Evolutionary conservation across 2,888 invertebrate species (phyloP), one percentile per base, ranked within the genome.

Genomic region (Neoascia interrupta): DNA sequence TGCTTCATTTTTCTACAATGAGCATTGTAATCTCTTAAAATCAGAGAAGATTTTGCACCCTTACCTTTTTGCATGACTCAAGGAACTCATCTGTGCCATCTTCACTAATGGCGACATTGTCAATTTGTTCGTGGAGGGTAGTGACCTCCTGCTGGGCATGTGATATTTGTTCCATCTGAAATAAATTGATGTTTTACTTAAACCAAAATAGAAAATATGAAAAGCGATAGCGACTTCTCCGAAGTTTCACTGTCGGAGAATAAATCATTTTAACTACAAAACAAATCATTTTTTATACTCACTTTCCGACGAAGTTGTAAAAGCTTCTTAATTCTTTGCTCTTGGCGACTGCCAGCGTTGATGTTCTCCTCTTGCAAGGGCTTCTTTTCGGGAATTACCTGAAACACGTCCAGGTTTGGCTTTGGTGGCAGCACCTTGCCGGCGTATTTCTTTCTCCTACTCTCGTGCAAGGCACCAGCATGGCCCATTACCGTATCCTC

Each of bases 391-490:
- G 36, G 26, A 16, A 64, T 61, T 6, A 84, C 63, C 34, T 82
- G 61, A 56, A 84, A 84, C 8, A 72, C 81, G 0, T 70, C 54
- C 1, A 36, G 10, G 1, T 37, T 28, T n/a, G 82, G 83, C 15
- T 37, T 37, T 11, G 83, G 83, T n/a, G 82, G 66, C 3, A 81
- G 39, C 13, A 36, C 34, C 1, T 66, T 70, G n/a, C 73, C 58
- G 1, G 66, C 34, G 45, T 82, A 82, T 34, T 80, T 81, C 0
- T 72, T 53, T 10, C 64, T 72, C 41, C 82, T 79, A 16, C 47
- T 61, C 49, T 82, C 81, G 1, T 81, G 81, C 6, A 83, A 36
- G 2, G 74, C 19, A 6, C 84, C 84, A 11, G 81, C 84, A 43
- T 51, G 72, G 5, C 82, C 81, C 34, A 84, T 81, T n/a, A 81